These are phyloP conservation scores for Cataglyphis livida DNA, from an alignment of 2,888 invertebrate species.

Conservation along the genomic window DNA sequence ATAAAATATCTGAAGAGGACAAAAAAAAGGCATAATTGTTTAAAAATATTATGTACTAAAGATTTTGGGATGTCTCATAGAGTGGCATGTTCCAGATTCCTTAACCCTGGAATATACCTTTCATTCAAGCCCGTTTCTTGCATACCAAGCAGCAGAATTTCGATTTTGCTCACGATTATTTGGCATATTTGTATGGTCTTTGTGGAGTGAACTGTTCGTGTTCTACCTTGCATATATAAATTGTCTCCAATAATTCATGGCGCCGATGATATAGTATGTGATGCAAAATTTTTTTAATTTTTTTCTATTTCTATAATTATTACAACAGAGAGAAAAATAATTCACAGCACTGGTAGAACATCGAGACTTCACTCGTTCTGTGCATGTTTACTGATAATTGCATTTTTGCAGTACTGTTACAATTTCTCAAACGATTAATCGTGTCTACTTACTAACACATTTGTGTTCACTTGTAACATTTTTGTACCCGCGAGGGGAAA, in stretches of 20 bases:
- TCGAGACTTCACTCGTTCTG: constrained; percentile 41
- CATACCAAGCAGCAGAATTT: constrained; percentile 57
- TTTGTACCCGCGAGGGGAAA: constrained; percentile 15
- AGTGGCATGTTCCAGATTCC: constrained; percentile 44
- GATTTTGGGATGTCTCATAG: constrained; percentile 33
- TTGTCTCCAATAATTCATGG: too few relatives aligned
- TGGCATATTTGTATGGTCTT: constrained; percentile 47
- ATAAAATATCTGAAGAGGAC: background rate
- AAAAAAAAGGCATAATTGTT: background rate
- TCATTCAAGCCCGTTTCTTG: constrained; percentile 62
- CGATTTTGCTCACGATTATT: constrained; percentile 53
- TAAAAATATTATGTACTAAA: background rate
- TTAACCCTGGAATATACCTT: constrained; percentile 50
- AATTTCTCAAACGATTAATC: constrained; percentile 50
- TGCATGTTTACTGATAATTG: constrained; percentile 71
- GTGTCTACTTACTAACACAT: constrained; percentile 48
- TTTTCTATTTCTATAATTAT: background rate
- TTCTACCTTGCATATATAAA: background rate
- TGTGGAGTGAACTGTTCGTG: constrained; percentile 47
- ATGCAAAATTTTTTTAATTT: background rate
- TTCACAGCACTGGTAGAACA: constrained; percentile 17
- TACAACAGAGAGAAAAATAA: background rate
- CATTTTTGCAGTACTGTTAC: constrained; percentile 65
- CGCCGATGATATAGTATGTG: background rate
- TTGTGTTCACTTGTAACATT: constrained; percentile 65